Base-by-base conservation (phyloP, 2,888 invertebrate species). In the Ophion ellenae region DNA sequence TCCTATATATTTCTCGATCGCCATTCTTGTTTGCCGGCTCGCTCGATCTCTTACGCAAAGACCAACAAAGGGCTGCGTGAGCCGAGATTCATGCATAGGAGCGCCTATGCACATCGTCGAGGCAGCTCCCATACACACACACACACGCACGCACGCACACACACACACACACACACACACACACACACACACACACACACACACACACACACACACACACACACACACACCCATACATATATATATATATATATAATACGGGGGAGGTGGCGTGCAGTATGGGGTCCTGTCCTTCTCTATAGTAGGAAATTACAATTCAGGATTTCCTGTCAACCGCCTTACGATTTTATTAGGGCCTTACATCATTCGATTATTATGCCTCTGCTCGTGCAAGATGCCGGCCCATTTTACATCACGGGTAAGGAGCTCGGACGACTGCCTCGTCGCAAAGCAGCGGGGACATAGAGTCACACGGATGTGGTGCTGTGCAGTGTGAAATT, bases 261-360 rank as follows among this genome's bases (percentile, higher is more conserved):
- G 92, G 93, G 93, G 92, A 92, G 93, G 92, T 89, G 90, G 74
- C 69, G 67, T 40, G 63, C 69, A 77, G 67, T 59, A 36, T 36
- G 78, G 71, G 69, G 59, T 74, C 61, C 32, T 64, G 28, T 57
- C 59, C 76, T 71, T 89, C 87, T 89, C 70, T 70, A 77, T 75
- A 66, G 69, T 83, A 78, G 53, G 53, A 86, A 80, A 83, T 81
- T 83, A 67, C 86, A 83, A 90, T 90, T 90, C 89, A 67, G 61
- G 89, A 89, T 73, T 90, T 90, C 91, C 92, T 91, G 92, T 91
- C 92, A 91, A 89, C 90, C 92, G 91, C 92, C 91, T 92, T 93
- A 94, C 93, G 92, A 93, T 94, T 94, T 94, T 94, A 94, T 94
- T 94, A 93, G 92, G 91, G 90, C 91, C 92, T 92, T 91, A 87